These are phyloP conservation scores for Heterodera filipjevi DNA, from an alignment of 2,888 invertebrate species.

Conservation along the genomic window DNA sequence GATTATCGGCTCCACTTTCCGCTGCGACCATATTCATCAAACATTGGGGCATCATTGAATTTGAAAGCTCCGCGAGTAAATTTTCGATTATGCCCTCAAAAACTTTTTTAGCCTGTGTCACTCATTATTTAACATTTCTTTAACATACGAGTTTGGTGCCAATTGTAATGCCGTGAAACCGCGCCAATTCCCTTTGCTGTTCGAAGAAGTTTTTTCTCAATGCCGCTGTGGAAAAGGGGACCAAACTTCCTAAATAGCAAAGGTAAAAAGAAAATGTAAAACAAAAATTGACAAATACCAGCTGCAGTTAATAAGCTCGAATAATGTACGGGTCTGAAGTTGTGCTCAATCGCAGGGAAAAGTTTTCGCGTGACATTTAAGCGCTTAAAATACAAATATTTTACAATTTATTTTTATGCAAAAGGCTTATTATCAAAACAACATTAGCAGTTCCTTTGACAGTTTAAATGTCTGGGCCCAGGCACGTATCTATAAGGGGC, in stretches of 20 bases:
- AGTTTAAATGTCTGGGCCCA: no score
- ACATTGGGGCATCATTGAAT: constrained; percentile 22
- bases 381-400: background rate
- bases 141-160: background rate
- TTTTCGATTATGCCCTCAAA: constrained; percentile 11
- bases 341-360: constrained; percentile 15
- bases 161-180: constrained; percentile 26
- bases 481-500: no score
- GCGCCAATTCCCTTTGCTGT: constrained; percentile 16
- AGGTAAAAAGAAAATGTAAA: no score
- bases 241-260: background rate
- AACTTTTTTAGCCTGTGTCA: background rate
- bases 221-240: constrained; percentile 18
- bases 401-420: no score
- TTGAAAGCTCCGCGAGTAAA: constrained; percentile 10
- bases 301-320: constrained; percentile 11
- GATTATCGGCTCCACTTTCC: background rate
- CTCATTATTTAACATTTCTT: background rate
- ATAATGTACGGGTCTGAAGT: constrained; percentile 24
- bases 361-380: background rate
- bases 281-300: constrained; percentile 17
- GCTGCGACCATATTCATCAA: constrained; percentile 11
- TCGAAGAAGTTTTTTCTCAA: constrained; percentile 25
- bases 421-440: no score
- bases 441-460: no score